Percentiles rank a stretch among this genome's conserved stretches.
Conservation (phyloP, 2,797 vertebrate species). For the Anabas testudineus region DNA sequence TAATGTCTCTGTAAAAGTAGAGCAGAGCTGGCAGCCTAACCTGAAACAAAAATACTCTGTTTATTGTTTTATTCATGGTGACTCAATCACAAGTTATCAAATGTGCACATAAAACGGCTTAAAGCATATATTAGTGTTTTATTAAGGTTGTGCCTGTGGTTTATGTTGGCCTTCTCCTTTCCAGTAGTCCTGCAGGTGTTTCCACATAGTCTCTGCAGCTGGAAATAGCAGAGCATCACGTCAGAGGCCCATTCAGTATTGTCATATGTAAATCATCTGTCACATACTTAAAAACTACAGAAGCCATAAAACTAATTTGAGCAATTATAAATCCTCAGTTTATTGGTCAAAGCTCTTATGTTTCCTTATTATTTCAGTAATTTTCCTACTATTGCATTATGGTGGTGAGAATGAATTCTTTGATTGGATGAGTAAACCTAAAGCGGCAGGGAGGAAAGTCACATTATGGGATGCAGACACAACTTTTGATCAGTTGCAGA, state of each 20-base stretch:
- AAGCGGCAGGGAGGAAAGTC: background rate
- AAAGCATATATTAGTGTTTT: conserved; percentile 40
- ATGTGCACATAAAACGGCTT: conserved; percentile 43
- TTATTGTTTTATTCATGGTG: conserved; percentile 55
- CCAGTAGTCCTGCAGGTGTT: conserved; percentile 37
- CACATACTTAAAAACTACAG: conserved; percentile 4
- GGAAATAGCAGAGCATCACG: conserved; percentile 17
- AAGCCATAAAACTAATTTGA: conserved; percentile 21
- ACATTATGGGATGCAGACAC: background rate
- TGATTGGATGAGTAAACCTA: conserved; percentile 13
- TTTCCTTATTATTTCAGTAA: conserved; percentile 20
- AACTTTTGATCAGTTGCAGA: background rate
- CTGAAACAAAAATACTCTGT: conserved; percentile 48
- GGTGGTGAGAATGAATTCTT: conserved; percentile 15
- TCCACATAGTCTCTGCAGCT: conserved; percentile 13
- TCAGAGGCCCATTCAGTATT: conserved; percentile 6
- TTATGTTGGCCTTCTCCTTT: conserved; percentile 12
- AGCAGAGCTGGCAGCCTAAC: conserved; percentile 10
- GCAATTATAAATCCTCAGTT: conserved; percentile 11
- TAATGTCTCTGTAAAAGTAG: conserved; percentile 14
- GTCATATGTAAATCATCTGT: conserved; percentile 18
- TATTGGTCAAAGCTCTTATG: conserved; percentile 6
- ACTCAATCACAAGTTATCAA: conserved; percentile 44
- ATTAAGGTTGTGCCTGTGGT: conserved; percentile 36
- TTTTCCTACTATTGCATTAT: background rate